These are phyloP conservation scores for Saccopteryx leptura DNA, from an alignment of 2,113 vertebrate genomes.

Conservation along the genomic window DNA sequence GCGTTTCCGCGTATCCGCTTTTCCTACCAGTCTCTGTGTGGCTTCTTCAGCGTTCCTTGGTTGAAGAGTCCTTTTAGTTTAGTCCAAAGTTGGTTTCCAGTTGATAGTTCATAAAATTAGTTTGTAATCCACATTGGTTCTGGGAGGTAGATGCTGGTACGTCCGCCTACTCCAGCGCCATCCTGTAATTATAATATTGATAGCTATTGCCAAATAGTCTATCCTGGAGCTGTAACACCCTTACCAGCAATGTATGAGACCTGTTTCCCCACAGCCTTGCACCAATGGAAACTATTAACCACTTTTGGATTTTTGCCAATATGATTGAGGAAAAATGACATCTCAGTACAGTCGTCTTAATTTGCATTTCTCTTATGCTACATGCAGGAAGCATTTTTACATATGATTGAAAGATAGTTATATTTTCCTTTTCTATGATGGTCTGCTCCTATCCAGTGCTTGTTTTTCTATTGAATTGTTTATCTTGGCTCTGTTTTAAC, in stretches of 20 bases:
- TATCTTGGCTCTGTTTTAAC: conserved; percentile 55
- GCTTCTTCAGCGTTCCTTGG: too few species aligned
- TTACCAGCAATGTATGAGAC: neutral
- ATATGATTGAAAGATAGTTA: neutral
- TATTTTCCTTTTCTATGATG: neutral
- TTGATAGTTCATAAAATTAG: too few species aligned
- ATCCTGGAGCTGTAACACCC: neutral
- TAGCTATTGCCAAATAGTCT: neutral
- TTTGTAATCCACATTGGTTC: too few species aligned
- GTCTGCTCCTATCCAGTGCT: conserved; percentile 32
- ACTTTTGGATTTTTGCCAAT: neutral
- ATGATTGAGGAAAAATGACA: neutral
- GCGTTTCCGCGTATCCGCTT: too few species aligned
- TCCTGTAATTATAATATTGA: neutral
- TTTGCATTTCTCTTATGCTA: conserved; percentile 44
- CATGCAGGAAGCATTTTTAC: neutral
- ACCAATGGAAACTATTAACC: neutral
- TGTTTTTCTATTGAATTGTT: conserved; percentile 22
- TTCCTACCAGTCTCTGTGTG: too few species aligned
- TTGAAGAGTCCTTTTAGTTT: too few species aligned
- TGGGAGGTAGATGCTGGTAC: too few species aligned
- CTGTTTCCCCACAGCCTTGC: neutral
- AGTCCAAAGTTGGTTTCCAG: too few species aligned
- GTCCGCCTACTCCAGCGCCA: too few species aligned
- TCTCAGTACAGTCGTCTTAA: neutral